phyloP scores from a whole-genome alignment of 1,140 invertebrate genomes.

The Semibalanus balanoides region DNA sequence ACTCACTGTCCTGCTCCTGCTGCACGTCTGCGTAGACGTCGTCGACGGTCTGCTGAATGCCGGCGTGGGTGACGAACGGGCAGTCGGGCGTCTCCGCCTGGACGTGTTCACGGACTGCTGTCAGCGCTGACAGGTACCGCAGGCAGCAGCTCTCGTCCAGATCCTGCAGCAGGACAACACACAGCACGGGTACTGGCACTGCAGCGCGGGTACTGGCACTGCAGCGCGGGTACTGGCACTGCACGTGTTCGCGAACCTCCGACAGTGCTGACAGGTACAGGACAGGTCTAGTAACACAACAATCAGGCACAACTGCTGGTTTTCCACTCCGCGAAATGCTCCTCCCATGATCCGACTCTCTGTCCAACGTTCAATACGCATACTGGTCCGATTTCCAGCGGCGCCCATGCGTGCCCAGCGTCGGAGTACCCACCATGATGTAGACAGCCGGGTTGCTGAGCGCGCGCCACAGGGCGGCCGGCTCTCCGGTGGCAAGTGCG shows the following conservation, averaged over 20 bases:
- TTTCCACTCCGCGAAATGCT: no score
- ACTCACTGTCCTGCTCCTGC: constrained; percentile 42
- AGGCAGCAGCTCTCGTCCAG: constrained; percentile 37
- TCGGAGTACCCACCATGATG: not conserved
- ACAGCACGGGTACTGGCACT: no score
- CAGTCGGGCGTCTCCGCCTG: constrained; percentile 36
- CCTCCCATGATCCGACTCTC: no score
- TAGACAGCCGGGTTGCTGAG: constrained; percentile 4
- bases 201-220: no score
- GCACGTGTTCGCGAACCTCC: no score
- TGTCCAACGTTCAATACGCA: no score
- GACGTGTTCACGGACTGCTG: constrained; percentile 38
- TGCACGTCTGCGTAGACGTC: constrained; percentile 40
- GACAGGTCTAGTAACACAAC: no score
- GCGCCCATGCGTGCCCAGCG: no score
- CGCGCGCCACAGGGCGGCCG: constrained; percentile 13
- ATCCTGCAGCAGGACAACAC: constrained; percentile 24
- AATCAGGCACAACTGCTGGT: no score
- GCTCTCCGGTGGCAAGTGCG: constrained; percentile 15
- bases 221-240: no score
- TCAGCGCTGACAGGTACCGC: constrained; percentile 42
- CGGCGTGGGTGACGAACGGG: constrained; percentile 47
- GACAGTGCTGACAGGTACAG: no score
- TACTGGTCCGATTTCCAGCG: no score
- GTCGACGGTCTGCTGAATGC: constrained; percentile 52